phyloP scores from a whole-genome alignment of 2,888 invertebrate genomes.

The Lepidocyrtoides sp. region DNA sequence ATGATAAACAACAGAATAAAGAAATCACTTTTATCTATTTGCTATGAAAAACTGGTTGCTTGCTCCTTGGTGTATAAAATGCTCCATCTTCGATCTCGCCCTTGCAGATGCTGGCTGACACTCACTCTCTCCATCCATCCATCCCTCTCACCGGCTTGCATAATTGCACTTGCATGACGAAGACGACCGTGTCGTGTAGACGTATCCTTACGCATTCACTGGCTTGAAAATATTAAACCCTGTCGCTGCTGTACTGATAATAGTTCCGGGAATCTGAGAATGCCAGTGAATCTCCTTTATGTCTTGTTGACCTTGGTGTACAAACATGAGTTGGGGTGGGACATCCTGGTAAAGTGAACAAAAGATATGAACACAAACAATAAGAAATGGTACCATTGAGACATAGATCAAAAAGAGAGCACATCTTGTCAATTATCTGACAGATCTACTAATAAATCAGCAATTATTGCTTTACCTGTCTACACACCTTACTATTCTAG shows the following conservation, averaged over 20 bases:
- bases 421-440: constrained; percentile 86
- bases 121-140: not conserved
- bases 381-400: constrained; percentile 40
- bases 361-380: not conserved
- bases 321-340: constrained; percentile 98
- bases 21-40: not conserved
- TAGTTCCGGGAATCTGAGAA: constrained; percentile 96
- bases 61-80: not conserved
- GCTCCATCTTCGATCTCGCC: not conserved
- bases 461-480: constrained; percentile 61
- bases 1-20: constrained; percentile 21
- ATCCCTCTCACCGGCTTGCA: not conserved
- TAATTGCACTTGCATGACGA: constrained; percentile 11
- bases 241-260: constrained; percentile 97
- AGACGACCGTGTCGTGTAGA: not conserved
- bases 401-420: constrained; percentile 81
- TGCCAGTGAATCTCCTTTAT: constrained; percentile 99
- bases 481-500: constrained; percentile 46
- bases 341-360: constrained; percentile 89
- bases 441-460: constrained; percentile 72
- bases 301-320: constrained; percentile 99
- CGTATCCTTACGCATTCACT: constrained; percentile 94
- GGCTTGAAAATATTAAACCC: constrained; percentile 99
- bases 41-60: constrained; percentile 10
- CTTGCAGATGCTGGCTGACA: not conserved